Conservation (phyloP, 1,140 invertebrate genomes). For the Caenorhabditis latens region DNA sequence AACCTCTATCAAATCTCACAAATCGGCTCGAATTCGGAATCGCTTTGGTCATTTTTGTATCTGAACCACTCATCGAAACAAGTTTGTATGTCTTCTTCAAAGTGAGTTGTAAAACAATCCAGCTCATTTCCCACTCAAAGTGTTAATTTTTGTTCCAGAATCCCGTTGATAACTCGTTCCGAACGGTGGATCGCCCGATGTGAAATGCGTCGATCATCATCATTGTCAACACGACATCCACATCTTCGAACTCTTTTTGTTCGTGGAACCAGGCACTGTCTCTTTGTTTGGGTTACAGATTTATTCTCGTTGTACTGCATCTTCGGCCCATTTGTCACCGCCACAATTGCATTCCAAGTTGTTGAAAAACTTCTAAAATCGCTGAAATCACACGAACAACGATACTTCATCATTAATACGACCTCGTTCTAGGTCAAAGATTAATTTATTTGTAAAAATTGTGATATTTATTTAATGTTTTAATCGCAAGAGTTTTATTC, state of each 20-base stretch:
- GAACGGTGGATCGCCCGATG: conserved; percentile 24
- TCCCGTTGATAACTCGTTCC: conserved; percentile 32
- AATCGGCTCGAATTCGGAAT: conserved; percentile 60
- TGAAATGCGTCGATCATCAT: conserved; percentile 47
- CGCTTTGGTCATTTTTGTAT: conserved; percentile 62
- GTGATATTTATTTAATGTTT: conserved; percentile 26
- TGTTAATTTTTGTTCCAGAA: conserved; percentile 3
- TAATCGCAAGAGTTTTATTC: background rate
- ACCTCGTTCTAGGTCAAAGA: conserved; percentile 40
- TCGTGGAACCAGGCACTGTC: conserved; percentile 26
- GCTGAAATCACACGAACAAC: conserved; percentile 60
- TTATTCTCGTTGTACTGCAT: conserved; percentile 55
- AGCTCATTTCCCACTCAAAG: too few relatives aligned
- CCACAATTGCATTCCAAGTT: conserved; percentile 33
- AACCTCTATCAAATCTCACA: conserved; percentile 56
- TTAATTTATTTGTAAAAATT: conserved; percentile 46
- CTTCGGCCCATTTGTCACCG: conserved; percentile 56
- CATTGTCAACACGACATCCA: conserved; percentile 17
- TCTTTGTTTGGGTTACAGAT: conserved; percentile 60
- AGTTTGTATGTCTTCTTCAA: conserved; percentile 55
- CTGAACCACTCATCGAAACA: conserved; percentile 52
- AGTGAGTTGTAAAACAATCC: background rate
- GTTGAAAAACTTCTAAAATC: conserved; percentile 59
- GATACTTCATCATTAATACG: conserved; percentile 60
- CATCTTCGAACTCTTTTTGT: conserved; percentile 54